phyloP scores from a whole-genome alignment of 2,888 invertebrate genomes.

The Athripsodes cinereus region DNA sequence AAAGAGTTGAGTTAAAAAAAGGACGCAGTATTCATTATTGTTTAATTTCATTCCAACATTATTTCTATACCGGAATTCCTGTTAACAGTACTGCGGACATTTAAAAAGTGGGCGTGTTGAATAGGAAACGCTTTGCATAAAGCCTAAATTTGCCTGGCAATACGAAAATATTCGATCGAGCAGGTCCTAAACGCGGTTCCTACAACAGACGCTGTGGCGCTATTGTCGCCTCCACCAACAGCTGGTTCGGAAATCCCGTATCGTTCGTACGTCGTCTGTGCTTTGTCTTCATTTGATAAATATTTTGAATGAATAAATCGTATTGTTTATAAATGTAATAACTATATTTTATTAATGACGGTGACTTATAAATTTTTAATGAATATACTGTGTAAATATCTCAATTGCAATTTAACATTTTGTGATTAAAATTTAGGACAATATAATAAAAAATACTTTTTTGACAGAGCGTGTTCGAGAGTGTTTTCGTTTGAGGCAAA shows the following conservation, averaged over 20 bases:
- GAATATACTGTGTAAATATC: not conserved
- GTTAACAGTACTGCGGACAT: conserved; percentile 13
- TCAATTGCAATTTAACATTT: not conserved
- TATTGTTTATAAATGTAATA: conserved; percentile 7
- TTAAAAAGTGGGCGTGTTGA: conserved; percentile 18
- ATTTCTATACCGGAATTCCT: conserved; percentile 9
- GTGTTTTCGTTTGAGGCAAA: conserved; percentile 14
- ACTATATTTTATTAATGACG: not conserved
- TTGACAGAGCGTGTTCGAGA: conserved; percentile 8
- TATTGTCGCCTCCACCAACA: conserved; percentile 11
- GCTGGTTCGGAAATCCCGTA: conserved; percentile 18
- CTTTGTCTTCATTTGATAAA: not conserved
- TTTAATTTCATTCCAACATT: conserved; percentile 3
- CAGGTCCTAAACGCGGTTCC: conserved; percentile 14
- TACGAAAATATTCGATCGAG: conserved; percentile 11
- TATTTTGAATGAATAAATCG: conserved; percentile 5
- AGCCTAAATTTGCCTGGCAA: conserved; percentile 16
- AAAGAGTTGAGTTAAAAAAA: no score
- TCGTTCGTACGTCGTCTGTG: conserved; percentile 14
- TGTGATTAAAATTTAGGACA: not conserved
- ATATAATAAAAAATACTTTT: conserved; percentile 5
- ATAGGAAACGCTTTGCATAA: conserved; percentile 14
- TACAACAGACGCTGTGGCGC: conserved; percentile 8
- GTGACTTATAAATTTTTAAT: not conserved
- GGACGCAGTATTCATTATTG: not conserved